A percentile compares a stretch with the other conserved stretches of the same genome.
Conservation (phyloP, 1,140 invertebrate genomes). For the Paralvinella palmiformis region DNA sequence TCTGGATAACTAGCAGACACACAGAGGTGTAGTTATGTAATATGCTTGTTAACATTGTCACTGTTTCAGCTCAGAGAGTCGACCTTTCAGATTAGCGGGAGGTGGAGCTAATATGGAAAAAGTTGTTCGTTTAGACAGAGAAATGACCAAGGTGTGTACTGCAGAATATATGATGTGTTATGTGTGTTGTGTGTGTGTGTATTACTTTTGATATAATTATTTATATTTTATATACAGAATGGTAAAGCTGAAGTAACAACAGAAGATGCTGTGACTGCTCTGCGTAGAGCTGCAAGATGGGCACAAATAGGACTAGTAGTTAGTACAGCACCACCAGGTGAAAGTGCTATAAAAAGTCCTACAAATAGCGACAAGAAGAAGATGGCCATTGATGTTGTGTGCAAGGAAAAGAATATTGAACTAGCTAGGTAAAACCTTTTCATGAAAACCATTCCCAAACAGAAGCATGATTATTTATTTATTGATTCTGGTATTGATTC, state of each 20-base stretch:
- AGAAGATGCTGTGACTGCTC: constrained; percentile 42
- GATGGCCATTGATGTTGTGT: constrained; percentile 37
- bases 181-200: background rate
- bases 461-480: no score
- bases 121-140: constrained; percentile 44
- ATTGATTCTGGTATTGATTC: no score
- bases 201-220: background rate
- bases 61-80: constrained; percentile 37
- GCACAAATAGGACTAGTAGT: constrained; percentile 48
- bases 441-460: no score
- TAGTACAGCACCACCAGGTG: constrained; percentile 42
- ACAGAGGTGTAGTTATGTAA: no score
- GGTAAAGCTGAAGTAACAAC: constrained; percentile 42
- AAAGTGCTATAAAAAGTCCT: constrained; percentile 23
- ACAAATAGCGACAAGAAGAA: constrained; percentile 40
- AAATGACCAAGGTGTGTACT: constrained; percentile 48
- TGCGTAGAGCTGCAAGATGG: constrained; percentile 46
- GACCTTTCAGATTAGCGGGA: constrained; percentile 37
- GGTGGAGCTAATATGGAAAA: constrained; percentile 43
- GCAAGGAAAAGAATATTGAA: constrained; percentile 48
- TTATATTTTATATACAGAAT: constrained; percentile 19
- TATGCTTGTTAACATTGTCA: background rate
- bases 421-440: constrained; percentile 36
- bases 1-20: no score
- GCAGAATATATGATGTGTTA: background rate